These are phyloP conservation scores for Protobothrops mucrosquamatus DNA, from an alignment of 2,113 vertebrate species.

Conservation along the genomic window DNA sequence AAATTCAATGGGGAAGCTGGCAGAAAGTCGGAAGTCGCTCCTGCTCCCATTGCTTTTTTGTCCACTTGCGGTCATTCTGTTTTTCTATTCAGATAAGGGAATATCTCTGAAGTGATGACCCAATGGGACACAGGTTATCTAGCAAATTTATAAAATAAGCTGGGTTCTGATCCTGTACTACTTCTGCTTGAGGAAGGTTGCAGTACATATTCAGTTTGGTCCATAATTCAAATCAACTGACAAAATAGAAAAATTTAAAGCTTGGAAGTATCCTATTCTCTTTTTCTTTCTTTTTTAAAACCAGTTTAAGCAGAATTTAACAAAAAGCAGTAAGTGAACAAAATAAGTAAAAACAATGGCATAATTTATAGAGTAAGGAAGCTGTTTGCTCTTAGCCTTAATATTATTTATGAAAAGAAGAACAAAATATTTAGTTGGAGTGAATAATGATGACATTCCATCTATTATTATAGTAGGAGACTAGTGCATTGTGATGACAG, in stretches of 20 bases:
- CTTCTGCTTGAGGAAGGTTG: not conserved
- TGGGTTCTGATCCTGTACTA: not conserved
- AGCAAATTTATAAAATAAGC: not conserved
- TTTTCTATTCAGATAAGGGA: not conserved
- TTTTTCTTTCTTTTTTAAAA: not conserved
- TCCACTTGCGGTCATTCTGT: not conserved
- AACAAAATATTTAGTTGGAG: not conserved
- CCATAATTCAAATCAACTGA: not conserved
- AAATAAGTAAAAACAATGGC: not conserved
- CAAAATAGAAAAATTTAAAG: not conserved
- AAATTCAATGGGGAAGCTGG: not conserved
- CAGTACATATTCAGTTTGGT: not conserved
- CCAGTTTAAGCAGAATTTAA: not conserved
- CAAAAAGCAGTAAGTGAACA: not conserved
- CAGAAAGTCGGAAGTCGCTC: not conserved
- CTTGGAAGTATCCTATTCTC: not conserved
- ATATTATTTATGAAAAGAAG: not conserved
- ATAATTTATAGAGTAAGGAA: not conserved
- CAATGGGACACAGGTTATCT: not conserved
- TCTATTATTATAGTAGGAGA: not conserved
- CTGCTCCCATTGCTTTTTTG: not conserved
- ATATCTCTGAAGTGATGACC: not conserved
- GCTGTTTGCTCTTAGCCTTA: not conserved
- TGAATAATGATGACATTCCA: not conserved
- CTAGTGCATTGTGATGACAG: not conserved